Base-by-base conservation (phyloP, 2,113 vertebrate genomes). In the Acrocephalus kingi region DNA sequence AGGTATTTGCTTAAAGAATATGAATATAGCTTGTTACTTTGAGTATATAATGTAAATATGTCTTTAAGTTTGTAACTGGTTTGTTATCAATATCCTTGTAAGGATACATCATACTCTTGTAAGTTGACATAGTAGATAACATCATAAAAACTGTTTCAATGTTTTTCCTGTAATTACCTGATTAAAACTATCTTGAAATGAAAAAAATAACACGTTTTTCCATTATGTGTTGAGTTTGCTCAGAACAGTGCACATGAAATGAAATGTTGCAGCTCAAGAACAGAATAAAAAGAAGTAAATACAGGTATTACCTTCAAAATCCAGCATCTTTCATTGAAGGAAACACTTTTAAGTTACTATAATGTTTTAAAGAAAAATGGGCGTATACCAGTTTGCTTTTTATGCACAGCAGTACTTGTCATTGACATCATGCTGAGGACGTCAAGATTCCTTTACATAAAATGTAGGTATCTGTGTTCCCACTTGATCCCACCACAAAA, bases 11-110 rank as follows among this genome's bases (percentile, higher is more conserved):
- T 97, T 98, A 96, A 91, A 97, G 94, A 96, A 97, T 98, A 98
- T 98, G 97, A 98, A 97, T 98, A 98, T 98, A 98, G 98, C 98
- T 98, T 98, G 98, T 98, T 99, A 98, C 97, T 98, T 99, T 98
- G 98, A 98, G 98, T 98, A 98, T 98, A 98, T 98, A 98, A 98
- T 99, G 98, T 99, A 99, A 99, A 99, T 99, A 99, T 97, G 98
- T 98, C 98, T 98, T 96, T 94, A 98, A 98, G 97, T 99, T 99
- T 99, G 98, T 99, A 99, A 99, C 98, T 98, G 98, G 98, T 98
- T 98, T 98, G 98, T 99, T 99, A 37, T 25, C 15, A 37, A 61
- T 61, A 37, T 61, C 58, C 58, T 59, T 61, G 58, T 37, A 61
- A 37, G 58, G 58, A 61, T 61, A 98, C 98, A 98, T 98, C 98